phyloP scores from a whole-genome alignment of 2,113 vertebrate genomes.

The Oryzias celebensis region DNA sequence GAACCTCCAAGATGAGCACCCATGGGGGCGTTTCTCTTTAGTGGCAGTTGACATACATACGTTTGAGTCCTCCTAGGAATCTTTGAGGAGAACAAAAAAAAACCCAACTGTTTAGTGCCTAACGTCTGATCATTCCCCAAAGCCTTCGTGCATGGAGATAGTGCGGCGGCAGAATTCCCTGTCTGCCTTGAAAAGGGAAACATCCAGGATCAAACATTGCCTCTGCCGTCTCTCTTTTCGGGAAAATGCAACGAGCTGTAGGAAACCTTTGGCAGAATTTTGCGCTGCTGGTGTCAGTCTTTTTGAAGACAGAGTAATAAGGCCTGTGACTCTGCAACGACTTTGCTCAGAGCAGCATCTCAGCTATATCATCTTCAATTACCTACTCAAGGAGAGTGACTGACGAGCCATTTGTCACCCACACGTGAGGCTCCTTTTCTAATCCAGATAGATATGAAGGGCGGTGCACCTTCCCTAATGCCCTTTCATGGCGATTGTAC shows the following conservation, averaged over 20 bases:
- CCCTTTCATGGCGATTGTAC: conserved; percentile 53
- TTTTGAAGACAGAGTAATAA: conserved; percentile 40
- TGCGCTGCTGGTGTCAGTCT: conserved; percentile 37
- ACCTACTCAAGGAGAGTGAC: conserved; percentile 47
- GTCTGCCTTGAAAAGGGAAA: conserved; percentile 41
- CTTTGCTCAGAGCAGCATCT: conserved; percentile 41
- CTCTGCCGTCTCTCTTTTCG: conserved; percentile 27
- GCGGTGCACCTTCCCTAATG: conserved; percentile 17
- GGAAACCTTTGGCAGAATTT: conserved; percentile 27
- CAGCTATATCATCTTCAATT: conserved; percentile 58
- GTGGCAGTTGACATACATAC: conserved; percentile 1
- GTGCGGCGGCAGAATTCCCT: conserved; percentile 55
- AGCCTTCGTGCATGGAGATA: conserved; percentile 28
- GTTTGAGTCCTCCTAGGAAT: conserved; percentile 52
- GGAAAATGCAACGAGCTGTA: conserved; percentile 31
- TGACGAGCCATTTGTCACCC: conserved; percentile 51
- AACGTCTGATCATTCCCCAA: conserved; percentile 55
- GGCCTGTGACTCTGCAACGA: conserved; percentile 42
- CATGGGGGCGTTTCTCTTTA: conserved; percentile 43
- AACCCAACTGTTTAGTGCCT: conserved; percentile 54
- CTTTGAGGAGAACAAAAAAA: conserved; percentile 41
- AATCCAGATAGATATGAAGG: conserved; percentile 26
- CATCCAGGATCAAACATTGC: conserved; percentile 36
- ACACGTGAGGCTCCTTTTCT: conserved; percentile 27
- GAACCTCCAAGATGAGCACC: conserved; percentile 51